Conservation (phyloP, 2,888 invertebrate species). For the Vesta saturnalis region DNA sequence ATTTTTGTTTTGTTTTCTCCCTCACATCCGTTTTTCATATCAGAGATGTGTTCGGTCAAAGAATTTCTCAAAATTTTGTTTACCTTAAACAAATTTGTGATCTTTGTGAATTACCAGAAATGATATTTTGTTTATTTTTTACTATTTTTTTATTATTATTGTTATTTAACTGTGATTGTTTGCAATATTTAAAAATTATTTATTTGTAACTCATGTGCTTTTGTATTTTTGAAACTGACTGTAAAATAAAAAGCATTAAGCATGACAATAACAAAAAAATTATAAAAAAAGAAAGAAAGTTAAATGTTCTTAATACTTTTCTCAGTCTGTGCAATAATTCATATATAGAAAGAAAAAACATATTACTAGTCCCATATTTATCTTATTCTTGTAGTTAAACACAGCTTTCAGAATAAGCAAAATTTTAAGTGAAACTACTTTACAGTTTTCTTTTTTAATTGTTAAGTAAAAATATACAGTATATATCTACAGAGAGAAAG, state of each 20-base stretch:
- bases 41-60: slow-evolving; percentile 4
- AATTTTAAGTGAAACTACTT: slow-evolving; percentile 25
- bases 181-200: slow-evolving; percentile 12
- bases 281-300: slow-evolving; percentile 33
- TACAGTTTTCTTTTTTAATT: slow-evolving; percentile 12
- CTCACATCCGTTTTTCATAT: slow-evolving; percentile 5
- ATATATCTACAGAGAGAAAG: neutral
- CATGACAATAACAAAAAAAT: slow-evolving; percentile 38
- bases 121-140: slow-evolving; percentile 14
- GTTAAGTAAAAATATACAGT: neutral
- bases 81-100: slow-evolving; percentile 7
- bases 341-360: slow-evolving; percentile 31
- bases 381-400: slow-evolving; percentile 39
- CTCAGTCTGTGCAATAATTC: slow-evolving; percentile 39
- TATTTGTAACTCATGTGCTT: slow-evolving; percentile 8
- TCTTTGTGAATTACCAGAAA: slow-evolving; percentile 7
- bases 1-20: neutral
- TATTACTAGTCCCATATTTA: slow-evolving; percentile 38
- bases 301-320: slow-evolving; percentile 35
- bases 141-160: slow-evolving; percentile 9
- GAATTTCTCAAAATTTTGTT: neutral
- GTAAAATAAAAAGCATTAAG: slow-evolving; percentile 36
- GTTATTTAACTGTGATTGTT: slow-evolving; percentile 7
- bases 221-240: slow-evolving; percentile 22
- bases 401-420: slow-evolving; percentile 36